Conservation (phyloP, 2,797 vertebrate genomes). For the Tauraco hartlaubi region DNA sequence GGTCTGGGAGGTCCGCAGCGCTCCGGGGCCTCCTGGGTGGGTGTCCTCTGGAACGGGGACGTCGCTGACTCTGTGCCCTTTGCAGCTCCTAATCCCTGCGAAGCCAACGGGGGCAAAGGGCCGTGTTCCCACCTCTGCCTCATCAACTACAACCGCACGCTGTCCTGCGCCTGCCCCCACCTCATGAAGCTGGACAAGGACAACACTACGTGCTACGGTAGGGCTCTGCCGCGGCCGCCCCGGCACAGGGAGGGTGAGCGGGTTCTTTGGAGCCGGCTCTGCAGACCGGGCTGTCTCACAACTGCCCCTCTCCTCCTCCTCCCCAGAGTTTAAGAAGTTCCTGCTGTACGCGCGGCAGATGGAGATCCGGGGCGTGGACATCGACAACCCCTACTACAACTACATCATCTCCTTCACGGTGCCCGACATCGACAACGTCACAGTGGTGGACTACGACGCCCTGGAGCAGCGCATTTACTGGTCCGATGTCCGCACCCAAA, state of each 20-base stretch:
- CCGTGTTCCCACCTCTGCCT: slow-evolving; percentile 97
- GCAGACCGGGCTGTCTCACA: neutral
- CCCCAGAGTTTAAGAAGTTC: slow-evolving; percentile 92
- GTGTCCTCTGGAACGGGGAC: neutral
- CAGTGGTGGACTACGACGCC: slow-evolving; percentile 94
- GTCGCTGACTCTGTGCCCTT: neutral
- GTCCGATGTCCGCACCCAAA: slow-evolving; percentile 96
- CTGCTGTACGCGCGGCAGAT: slow-evolving; percentile 97
- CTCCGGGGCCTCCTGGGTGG: accelerated
- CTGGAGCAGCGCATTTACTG: slow-evolving; percentile 96
- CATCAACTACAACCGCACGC: slow-evolving; percentile 96
- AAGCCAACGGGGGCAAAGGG: slow-evolving; percentile 86
- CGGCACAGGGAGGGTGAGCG: accelerated
- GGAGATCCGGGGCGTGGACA: slow-evolving; percentile 96
- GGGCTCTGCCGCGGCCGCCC: neutral
- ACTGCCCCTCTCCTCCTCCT: neutral
- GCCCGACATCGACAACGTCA: slow-evolving; percentile 96
- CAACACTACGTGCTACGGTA: slow-evolving; percentile 93
- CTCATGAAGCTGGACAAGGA: slow-evolving; percentile 95
- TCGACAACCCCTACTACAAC: slow-evolving; percentile 97
- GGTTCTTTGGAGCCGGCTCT: accelerated
- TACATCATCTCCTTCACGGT: slow-evolving; percentile 99
- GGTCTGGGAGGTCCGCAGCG: neutral
- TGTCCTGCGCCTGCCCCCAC: slow-evolving; percentile 96
- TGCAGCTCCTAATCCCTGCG: slow-evolving; percentile 94